Conservation (phyloP, 2,888 invertebrate genomes). For the Patella caerulea region DNA sequence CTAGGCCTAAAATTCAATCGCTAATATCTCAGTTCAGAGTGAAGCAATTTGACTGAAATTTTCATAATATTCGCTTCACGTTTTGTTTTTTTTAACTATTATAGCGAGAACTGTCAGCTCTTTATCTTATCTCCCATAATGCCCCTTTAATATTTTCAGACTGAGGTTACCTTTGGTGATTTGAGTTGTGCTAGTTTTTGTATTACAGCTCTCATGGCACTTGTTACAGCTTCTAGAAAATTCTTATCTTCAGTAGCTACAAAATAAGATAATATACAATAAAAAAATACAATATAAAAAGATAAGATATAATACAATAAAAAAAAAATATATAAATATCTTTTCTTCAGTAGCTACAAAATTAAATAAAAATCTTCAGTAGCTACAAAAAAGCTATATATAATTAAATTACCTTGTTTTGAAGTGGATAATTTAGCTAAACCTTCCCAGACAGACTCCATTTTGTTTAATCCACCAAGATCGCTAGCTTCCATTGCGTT, state of each 20-base stretch:
- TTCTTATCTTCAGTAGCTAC: slow-evolving; percentile 58
- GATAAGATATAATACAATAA: too few relatives aligned
- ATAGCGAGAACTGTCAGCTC: too few relatives aligned
- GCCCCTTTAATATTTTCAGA: not conserved
- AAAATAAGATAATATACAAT: slow-evolving; percentile 13
- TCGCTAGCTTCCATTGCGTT: slow-evolving; percentile 77
- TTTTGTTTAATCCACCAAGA: slow-evolving; percentile 76
- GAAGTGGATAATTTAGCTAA: slow-evolving; percentile 79
- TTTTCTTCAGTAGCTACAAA: slow-evolving; percentile 54
- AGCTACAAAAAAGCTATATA: slow-evolving; percentile 35
- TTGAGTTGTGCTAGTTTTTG: slow-evolving; percentile 77
- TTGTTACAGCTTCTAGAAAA: slow-evolving; percentile 80
- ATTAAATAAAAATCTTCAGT: slow-evolving; percentile 45
- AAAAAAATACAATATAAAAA: too few relatives aligned
- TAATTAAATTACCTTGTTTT: slow-evolving; percentile 68
- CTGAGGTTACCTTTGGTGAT: slow-evolving; percentile 52
- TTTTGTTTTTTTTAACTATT: too few relatives aligned
- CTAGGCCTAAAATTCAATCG: too few relatives aligned
- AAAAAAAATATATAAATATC: slow-evolving; percentile 69
- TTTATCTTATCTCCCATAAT: not conserved
- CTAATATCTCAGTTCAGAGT: too few relatives aligned
- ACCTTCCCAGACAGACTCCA: slow-evolving; percentile 77
- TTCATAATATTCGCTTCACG: too few relatives aligned
- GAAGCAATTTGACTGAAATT: too few relatives aligned
- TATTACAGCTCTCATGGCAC: slow-evolving; percentile 82